Evolutionary conservation across 2,113 vertebrate genomes (phyloP).

Genomic region (Phainopepla nitens): DNA sequence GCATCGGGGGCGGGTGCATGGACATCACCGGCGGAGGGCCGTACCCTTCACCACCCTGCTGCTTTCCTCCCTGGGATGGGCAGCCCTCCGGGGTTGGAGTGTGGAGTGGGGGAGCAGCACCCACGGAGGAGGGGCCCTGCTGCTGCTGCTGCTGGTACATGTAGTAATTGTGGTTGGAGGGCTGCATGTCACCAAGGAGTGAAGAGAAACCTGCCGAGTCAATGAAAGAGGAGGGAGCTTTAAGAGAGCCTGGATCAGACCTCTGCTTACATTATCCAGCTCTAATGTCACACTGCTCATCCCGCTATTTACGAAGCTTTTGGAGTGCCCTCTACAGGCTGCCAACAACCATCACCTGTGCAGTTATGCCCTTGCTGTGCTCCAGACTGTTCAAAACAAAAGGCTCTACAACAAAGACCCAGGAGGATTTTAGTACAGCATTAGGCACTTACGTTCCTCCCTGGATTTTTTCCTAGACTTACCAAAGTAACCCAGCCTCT

Average conservation of each 20-base stretch:
- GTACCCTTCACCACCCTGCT: constrained; percentile 68
- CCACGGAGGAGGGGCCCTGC: constrained; percentile 68
- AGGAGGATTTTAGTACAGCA: neutral
- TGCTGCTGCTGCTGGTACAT: constrained; percentile 77
- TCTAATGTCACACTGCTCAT: neutral
- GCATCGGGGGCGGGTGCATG: constrained; percentile 73
- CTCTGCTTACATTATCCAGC: neutral
- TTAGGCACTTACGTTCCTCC: neutral
- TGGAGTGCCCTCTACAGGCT: constrained; percentile 22
- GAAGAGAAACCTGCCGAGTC: constrained; percentile 71
- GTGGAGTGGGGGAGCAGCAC: constrained; percentile 81
- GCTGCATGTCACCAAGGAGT: constrained; percentile 77
- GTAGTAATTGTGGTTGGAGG: constrained; percentile 80
- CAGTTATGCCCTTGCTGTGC: neutral
- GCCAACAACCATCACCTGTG: neutral
- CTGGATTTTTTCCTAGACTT: neutral
- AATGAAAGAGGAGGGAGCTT: neutral
- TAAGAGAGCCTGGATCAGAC: neutral
- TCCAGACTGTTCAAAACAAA: neutral
- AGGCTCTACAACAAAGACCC: neutral
- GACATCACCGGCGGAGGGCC: constrained; percentile 73
- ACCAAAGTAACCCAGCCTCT: neutral
- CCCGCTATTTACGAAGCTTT: neutral
- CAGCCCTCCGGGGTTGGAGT: constrained; percentile 83
- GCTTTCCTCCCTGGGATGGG: constrained; percentile 70